Evolutionary conservation across 2,888 invertebrate genomes (phyloP).

Genomic region (Hartigia nigra): DNA sequence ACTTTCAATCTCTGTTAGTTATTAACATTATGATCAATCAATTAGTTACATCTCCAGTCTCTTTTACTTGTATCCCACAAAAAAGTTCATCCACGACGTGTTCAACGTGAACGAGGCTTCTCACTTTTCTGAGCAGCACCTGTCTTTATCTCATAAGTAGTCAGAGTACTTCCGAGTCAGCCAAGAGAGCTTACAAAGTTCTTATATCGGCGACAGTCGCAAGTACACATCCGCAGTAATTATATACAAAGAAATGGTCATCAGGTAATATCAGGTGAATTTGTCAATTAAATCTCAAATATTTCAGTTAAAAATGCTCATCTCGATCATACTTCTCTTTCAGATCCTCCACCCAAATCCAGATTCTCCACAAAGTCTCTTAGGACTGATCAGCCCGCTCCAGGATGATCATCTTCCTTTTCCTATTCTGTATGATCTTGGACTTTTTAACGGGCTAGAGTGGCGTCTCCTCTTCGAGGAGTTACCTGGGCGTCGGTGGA

Average conservation of each 20-base stretch:
- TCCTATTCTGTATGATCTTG: neutral
- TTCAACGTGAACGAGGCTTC: neutral
- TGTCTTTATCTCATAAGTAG: neutral
- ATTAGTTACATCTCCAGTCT: neutral
- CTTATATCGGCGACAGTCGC: neutral
- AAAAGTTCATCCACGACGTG: neutral
- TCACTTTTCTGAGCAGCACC: neutral
- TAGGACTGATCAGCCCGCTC: neutral
- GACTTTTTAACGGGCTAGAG: conserved; percentile 35
- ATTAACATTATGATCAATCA: neutral
- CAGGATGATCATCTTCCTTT: neutral
- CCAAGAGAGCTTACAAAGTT: neutral
- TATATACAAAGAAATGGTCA: neutral
- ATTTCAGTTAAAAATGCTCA: neutral
- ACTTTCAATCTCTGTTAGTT: neutral
- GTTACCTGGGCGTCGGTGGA: conserved; percentile 60
- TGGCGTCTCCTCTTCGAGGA: conserved; percentile 58
- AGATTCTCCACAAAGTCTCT: neutral
- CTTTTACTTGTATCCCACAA: neutral
- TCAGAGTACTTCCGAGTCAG: neutral
- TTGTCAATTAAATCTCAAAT: neutral
- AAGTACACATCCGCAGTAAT: neutral
- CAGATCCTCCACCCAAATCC: neutral
- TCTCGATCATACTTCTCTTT: neutral
- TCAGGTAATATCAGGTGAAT: neutral